Conservation (phyloP, 2,888 invertebrate species). For the Amblyjoppa proteus region DNA sequence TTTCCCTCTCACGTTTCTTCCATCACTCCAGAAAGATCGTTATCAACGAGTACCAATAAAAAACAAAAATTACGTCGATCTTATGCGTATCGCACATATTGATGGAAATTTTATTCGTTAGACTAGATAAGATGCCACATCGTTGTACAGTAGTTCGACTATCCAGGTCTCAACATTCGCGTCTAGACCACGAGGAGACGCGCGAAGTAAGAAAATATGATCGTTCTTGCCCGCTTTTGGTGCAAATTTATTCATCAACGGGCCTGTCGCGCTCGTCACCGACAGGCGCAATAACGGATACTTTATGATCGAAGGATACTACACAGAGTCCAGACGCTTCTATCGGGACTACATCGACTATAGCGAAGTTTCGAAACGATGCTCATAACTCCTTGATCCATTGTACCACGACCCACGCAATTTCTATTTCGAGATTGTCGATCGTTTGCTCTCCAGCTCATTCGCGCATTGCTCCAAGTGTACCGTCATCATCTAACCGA, state of each 20-base stretch:
- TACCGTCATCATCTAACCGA: constrained; percentile 21
- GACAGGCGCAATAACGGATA: constrained; percentile 9
- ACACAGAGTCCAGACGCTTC: background rate
- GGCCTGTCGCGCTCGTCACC: constrained; percentile 1
- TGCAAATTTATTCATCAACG: constrained; percentile 9
- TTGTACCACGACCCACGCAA: constrained; percentile 32
- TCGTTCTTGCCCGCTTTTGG: background rate
- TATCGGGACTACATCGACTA: background rate
- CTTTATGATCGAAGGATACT: background rate
- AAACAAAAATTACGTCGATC: background rate
- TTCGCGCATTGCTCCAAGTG: background rate
- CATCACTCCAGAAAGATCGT: background rate
- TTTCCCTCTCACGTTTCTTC: too few relatives aligned
- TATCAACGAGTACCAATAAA: background rate
- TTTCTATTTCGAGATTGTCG: constrained; percentile 35
- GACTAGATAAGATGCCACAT: background rate
- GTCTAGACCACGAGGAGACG: constrained; percentile 50
- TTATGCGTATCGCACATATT: background rate
- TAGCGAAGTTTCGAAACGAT: constrained; percentile 7
- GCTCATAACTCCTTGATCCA: constrained; percentile 19
- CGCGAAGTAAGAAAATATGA: constrained; percentile 25
- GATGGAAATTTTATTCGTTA: constrained; percentile 34
- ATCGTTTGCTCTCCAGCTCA: background rate
- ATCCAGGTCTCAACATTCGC: background rate
- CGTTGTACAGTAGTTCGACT: constrained; percentile 2